These are phyloP conservation scores for Odontesthes bonariensis DNA, from an alignment of 2,113 vertebrate genomes.

Conservation along the genomic window DNA sequence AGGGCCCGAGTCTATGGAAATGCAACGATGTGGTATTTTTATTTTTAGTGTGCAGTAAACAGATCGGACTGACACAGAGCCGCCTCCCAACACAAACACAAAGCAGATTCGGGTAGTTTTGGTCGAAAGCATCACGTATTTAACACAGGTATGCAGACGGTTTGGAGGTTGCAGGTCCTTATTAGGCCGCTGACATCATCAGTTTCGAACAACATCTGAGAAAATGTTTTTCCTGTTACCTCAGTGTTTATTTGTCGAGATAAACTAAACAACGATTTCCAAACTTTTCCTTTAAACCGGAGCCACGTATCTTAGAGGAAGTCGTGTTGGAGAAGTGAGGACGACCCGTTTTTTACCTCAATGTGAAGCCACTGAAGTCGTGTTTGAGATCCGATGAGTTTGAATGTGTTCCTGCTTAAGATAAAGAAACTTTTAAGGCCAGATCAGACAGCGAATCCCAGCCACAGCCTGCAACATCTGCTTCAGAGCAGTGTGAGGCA, in stretches of 20 bases:
- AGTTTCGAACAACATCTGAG: slow-evolving; percentile 6
- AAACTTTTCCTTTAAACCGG: too few relatives aligned
- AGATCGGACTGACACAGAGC: slow-evolving; percentile 46
- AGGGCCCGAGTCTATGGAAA: slow-evolving; percentile 51
- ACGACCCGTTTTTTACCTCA: neutral
- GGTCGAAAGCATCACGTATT: slow-evolving; percentile 32
- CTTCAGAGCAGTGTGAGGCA: slow-evolving; percentile 20
- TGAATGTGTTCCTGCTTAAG: neutral
- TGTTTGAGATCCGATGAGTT: neutral
- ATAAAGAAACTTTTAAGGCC: neutral
- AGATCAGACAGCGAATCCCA: neutral
- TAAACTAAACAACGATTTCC: neutral
- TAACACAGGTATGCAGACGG: slow-evolving; percentile 18
- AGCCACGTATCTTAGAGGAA: too few relatives aligned
- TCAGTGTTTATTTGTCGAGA: slow-evolving; percentile 11
- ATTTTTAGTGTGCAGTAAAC: slow-evolving; percentile 71
- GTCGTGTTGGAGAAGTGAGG: neutral
- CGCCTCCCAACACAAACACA: slow-evolving; percentile 60
- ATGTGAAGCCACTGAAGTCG: neutral
- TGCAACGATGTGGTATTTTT: slow-evolving; percentile 67
- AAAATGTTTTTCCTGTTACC: slow-evolving; percentile 8
- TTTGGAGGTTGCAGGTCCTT: slow-evolving; percentile 8
- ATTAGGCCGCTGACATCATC: slow-evolving; percentile 10
- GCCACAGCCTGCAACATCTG: slow-evolving; percentile 3
- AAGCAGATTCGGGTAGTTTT: slow-evolving; percentile 50